Percentiles rank a stretch among this genome's conserved stretches.
Evolutionary conservation across 2,888 invertebrate genomes (phyloP).

Genomic region (Melinaea marsaeus): DNA sequence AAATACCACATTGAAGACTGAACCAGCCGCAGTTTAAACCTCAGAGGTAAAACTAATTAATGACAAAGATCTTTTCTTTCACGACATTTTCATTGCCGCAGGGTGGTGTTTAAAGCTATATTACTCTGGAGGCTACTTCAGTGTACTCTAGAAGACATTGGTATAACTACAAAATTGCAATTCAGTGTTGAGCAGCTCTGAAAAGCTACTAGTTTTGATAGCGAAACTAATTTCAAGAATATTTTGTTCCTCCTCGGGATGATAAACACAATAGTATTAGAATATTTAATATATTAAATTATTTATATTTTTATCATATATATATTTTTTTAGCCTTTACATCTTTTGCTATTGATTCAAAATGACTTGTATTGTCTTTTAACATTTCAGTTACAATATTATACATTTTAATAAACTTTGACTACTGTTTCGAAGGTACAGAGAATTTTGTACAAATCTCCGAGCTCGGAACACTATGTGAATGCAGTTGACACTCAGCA

Average conservation of each 20-base stretch:
- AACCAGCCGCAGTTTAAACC: constrained; percentile 7
- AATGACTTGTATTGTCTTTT: too few species aligned
- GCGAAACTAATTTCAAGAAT: constrained; percentile 11
- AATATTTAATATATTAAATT: too few species aligned
- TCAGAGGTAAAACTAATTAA: constrained; percentile 19
- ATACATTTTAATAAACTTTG: too few species aligned
- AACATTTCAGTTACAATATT: too few species aligned
- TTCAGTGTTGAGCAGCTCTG: constrained; percentile 22
- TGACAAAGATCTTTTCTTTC: constrained; percentile 25
- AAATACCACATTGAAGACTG: constrained; percentile 1
- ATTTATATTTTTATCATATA: too few species aligned
- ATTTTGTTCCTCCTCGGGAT: too few species aligned
- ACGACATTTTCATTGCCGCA: constrained; percentile 18
- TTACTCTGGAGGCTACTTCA: constrained; percentile 25
- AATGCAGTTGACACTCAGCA: too few species aligned
- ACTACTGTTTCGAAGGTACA: too few species aligned
- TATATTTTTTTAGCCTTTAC: too few species aligned
- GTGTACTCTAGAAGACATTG: constrained; percentile 32
- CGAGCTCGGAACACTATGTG: too few species aligned
- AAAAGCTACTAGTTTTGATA: constrained; percentile 20
- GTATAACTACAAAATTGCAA: constrained; percentile 30
- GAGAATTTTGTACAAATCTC: too few species aligned
- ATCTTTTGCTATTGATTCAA: too few species aligned
- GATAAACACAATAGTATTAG: not conserved
- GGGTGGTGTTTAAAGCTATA: constrained; percentile 27